Evolutionary conservation across 2,113 vertebrate species (phyloP).

Genomic region (Bagarius yarrelli): DNA sequence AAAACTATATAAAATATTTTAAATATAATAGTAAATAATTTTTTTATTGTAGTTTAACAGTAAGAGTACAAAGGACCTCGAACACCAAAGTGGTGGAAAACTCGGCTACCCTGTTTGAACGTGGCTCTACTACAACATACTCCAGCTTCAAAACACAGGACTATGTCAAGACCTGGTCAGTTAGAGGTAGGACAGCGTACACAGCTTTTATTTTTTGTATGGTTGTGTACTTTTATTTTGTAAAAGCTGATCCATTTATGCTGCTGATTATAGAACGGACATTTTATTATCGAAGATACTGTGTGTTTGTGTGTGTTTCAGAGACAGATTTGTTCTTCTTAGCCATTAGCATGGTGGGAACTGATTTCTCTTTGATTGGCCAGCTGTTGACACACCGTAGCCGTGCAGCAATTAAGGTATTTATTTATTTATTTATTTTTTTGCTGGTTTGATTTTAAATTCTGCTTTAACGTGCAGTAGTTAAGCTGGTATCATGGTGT

Average conservation of each 20-base stretch:
- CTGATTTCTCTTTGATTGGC: constrained; percentile 84
- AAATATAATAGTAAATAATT: neutral
- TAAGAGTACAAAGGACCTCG: constrained; percentile 78
- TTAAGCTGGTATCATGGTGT: neutral
- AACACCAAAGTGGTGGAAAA: constrained; percentile 77
- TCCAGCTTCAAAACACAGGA: constrained; percentile 79
- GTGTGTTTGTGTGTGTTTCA: constrained; percentile 54
- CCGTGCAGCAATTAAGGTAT: constrained; percentile 85
- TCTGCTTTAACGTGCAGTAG: neutral
- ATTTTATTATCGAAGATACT: neutral
- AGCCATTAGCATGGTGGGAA: constrained; percentile 89
- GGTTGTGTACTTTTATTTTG: neutral
- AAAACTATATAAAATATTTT: neutral
- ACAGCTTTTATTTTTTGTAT: neutral
- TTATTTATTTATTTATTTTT: neutral
- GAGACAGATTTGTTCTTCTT: constrained; percentile 89
- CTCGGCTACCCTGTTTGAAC: constrained; percentile 82
- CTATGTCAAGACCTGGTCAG: constrained; percentile 80
- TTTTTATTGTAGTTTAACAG: constrained; percentile 75
- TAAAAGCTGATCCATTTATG: neutral
- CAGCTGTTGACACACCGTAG: constrained; percentile 82
- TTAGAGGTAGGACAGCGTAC: constrained; percentile 69
- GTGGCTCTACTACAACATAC: constrained; percentile 83
- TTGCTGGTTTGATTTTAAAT: neutral
- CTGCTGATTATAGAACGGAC: neutral